Base-by-base conservation (phyloP, 1,140 invertebrate species). In the Caenorhabditis inopinata region DNA sequence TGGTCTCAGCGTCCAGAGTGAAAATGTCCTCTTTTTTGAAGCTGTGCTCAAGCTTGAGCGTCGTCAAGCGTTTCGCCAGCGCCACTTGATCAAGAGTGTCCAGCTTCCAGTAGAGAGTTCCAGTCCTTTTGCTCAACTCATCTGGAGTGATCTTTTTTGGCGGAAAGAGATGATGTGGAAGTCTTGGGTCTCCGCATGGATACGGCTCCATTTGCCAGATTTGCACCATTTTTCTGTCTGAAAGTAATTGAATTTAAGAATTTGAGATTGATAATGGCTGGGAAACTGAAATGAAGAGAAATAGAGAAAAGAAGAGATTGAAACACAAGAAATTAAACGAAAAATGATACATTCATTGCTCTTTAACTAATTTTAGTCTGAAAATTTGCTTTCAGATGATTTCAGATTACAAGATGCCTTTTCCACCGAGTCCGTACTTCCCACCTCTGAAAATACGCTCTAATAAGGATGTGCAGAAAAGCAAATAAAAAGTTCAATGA, bases 21-120 rank as follows among this genome's bases (percentile, higher is more conserved):
- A 84, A 87, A 2, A 86, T 87, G 79, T 87, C 86, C 82, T 87
- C 86, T 27, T 80, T 80, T 74, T 87, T 88, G 68, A 87, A 85
- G 12, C 83, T 87, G 38, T 86, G 49, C 62, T 87, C 86, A 27
- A 87, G 47, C 47, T 87, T 87, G 74, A 87, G 42, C 21, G 87
- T 62, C 11, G 85, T 85, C 38, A 87, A 83, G 47, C 86, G 53
- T 48, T 88, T 88, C 0, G 84, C 85, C 2, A 85, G 77, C 12
- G 85, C 80, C 18, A 88, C 53, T 21, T 83, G 86, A 76, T 87
- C 86, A 47, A 87, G 82, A 14, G 87, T 47, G 75, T 87, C 86
- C 25, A 88, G 49, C 83, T 83, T 83, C 76, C 76, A 83, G 68
- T 82, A 82, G n/a, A 80, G 82, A 2, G 82, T 83, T 38, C 83